Percentiles rank a stretch among this genome's conserved stretches.
These are phyloP conservation scores for Tineola bisselliella DNA, from an alignment of 2,888 invertebrate species.

Conservation along the genomic window DNA sequence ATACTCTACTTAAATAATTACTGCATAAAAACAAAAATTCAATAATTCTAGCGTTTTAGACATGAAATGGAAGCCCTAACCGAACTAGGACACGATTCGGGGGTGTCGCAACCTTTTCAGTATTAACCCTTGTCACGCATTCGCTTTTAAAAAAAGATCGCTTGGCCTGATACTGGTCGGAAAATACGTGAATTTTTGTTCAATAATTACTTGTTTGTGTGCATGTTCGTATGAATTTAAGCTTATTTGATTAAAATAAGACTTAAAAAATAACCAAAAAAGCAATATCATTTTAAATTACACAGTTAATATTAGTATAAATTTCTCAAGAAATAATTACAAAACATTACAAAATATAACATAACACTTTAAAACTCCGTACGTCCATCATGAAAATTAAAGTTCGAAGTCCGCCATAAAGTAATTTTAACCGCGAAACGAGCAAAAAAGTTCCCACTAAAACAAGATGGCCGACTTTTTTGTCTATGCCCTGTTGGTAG, in stretches of 20 bases:
- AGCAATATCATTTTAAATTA: too few relatives aligned
- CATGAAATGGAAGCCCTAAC: neutral
- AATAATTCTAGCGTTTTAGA: neutral
- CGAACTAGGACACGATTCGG: conserved; percentile 9
- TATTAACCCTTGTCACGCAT: conserved; percentile 16
- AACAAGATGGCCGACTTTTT: conserved; percentile 48
- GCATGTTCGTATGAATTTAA: too few relatives aligned
- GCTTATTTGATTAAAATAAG: too few relatives aligned
- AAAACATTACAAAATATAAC: neutral
- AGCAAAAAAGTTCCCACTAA: conserved; percentile 12
- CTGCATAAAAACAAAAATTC: too few relatives aligned
- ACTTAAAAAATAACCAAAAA: too few relatives aligned
- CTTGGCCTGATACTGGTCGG: too few relatives aligned
- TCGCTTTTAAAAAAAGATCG: neutral
- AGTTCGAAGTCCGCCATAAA: neutral
- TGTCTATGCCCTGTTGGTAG: conserved; percentile 32
- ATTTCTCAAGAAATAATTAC: neutral
- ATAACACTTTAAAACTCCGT: neutral
- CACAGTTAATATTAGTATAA: too few relatives aligned
- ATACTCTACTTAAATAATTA: too few relatives aligned
- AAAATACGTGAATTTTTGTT: too few relatives aligned
- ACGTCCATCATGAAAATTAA: neutral
- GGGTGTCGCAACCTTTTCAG: conserved; percentile 4
- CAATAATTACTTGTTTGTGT: too few relatives aligned
- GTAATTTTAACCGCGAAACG: conserved; percentile 11